phyloP scores from a whole-genome alignment of 2,888 invertebrate species.

The Mesoligia furuncula region DNA sequence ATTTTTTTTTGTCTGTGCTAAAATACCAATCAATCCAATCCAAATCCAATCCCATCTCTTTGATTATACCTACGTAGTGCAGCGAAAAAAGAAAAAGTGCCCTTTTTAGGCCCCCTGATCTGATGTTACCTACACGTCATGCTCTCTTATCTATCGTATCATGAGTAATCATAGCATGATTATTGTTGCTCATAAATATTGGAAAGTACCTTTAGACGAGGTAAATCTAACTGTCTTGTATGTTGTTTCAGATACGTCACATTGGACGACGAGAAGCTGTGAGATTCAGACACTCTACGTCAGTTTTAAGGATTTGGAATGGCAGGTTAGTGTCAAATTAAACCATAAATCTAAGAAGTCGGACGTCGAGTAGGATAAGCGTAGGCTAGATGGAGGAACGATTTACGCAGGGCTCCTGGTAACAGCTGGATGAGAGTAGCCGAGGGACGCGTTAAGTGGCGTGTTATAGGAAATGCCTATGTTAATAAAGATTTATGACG shows the following conservation, averaged over 20 bases:
- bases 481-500: no score
- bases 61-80: no score
- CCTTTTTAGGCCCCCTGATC: no score
- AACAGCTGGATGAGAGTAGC: background rate
- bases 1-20: no score
- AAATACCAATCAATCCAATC: no score
- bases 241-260: conserved; percentile 84
- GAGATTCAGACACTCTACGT: conserved; percentile 97
- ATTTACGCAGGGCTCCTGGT: no score
- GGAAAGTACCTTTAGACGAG: conserved; percentile 10
- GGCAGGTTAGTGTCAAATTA: conserved; percentile 92
- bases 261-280: conserved; percentile 93
- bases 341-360: conserved; percentile 1
- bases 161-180: conserved; percentile 17
- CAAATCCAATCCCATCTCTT: no score
- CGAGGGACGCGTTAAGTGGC: background rate
- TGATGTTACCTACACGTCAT: conserved; percentile 8
- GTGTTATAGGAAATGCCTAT: background rate
- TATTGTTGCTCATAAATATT: conserved; percentile 37
- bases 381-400: background rate
- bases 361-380: background rate
- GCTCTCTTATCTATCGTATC: conserved; percentile 26
- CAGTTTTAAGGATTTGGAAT: conserved; percentile 96
- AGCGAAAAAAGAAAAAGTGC: no score
- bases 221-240: conserved; percentile 7